These are phyloP conservation scores for Nomada fucata DNA, from an alignment of 2,888 invertebrate genomes.

Conservation along the genomic window DNA sequence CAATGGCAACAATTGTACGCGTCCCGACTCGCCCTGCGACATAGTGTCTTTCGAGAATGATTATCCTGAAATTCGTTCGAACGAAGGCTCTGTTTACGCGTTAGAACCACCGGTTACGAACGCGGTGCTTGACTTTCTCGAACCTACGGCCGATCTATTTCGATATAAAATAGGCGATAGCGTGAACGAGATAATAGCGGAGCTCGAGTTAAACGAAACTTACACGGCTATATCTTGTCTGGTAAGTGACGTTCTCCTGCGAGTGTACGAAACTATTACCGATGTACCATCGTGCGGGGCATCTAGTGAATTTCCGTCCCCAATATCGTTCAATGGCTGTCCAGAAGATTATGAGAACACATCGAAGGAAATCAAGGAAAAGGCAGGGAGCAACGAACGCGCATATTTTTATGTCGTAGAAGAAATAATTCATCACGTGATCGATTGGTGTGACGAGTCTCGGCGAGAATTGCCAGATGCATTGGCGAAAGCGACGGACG, in stretches of 20 bases:
- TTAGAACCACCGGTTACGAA: constrained; percentile 71
- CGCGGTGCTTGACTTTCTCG: constrained; percentile 70
- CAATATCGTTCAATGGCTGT: not conserved
- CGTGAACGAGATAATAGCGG: constrained; percentile 78
- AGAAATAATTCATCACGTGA: constrained; percentile 77
- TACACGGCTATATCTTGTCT: constrained; percentile 19
- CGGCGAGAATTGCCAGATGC: not conserved
- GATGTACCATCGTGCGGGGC: not conserved
- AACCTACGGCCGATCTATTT: constrained; percentile 75
- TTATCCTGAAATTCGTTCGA: constrained; percentile 41
- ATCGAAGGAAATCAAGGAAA: not conserved
- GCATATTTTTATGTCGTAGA: constrained; percentile 65
- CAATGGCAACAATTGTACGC: not conserved
- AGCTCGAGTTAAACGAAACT: constrained; percentile 61
- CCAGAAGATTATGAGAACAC: not conserved
- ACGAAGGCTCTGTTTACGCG: constrained; percentile 72
- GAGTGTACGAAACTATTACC: constrained; percentile 11
- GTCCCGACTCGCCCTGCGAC: not conserved
- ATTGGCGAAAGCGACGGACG: not conserved
- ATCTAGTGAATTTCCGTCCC: not conserved
- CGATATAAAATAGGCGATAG: constrained; percentile 75
- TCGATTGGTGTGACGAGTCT: constrained; percentile 25
- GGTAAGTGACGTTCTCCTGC: constrained; percentile 30
- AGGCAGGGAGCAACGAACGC: not conserved
- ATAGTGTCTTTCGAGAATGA: not conserved